Percentiles rank a stretch among this genome's conserved stretches.
phyloP scores from a whole-genome alignment of 1,140 invertebrate genomes.

The Macrobrachium rosenbergii region DNA sequence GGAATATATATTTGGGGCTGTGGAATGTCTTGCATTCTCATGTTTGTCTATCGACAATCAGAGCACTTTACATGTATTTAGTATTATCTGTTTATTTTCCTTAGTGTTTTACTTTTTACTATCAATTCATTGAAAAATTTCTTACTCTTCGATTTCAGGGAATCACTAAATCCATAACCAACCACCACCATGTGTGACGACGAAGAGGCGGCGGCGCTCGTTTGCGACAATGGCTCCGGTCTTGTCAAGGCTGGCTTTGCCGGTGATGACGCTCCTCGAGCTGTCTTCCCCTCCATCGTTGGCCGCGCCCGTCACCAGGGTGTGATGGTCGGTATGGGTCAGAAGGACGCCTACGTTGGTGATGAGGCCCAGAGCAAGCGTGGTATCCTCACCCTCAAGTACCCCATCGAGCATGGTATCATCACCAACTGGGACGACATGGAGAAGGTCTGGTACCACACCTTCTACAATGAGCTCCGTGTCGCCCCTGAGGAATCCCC shows the following conservation, averaged over 20 bases:
- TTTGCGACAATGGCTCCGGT: slow-evolving; percentile 78
- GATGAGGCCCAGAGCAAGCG: slow-evolving; percentile 94
- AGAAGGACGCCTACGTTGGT: slow-evolving; percentile 91
- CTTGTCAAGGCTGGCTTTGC: slow-evolving; percentile 80
- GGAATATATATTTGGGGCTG: too few relatives aligned
- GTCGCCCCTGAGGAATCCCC: slow-evolving; percentile 95
- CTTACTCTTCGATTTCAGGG: too few relatives aligned
- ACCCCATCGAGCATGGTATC: slow-evolving; percentile 95
- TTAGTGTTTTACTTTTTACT: too few relatives aligned
- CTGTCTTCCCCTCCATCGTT: slow-evolving; percentile 78
- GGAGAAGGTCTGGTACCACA: slow-evolving; percentile 98
- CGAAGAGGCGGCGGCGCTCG: slow-evolving; percentile 70
- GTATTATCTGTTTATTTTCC: too few relatives aligned
- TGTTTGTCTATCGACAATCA: too few relatives aligned
- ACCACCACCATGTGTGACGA: slow-evolving; percentile 42
- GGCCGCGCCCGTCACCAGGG: slow-evolving; percentile 75
- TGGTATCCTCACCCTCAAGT: slow-evolving; percentile 92
- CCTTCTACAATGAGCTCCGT: slow-evolving; percentile 94
- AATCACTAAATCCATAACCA: not conserved
- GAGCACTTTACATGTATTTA: too few relatives aligned
- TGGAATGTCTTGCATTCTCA: too few relatives aligned
- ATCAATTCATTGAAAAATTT: too few relatives aligned
- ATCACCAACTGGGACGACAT: slow-evolving; percentile 98
- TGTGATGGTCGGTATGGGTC: slow-evolving; percentile 96
- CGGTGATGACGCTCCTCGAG: slow-evolving; percentile 78